phyloP scores from a whole-genome alignment of 2,113 vertebrate genomes.

The Burhinus bistriatus region DNA sequence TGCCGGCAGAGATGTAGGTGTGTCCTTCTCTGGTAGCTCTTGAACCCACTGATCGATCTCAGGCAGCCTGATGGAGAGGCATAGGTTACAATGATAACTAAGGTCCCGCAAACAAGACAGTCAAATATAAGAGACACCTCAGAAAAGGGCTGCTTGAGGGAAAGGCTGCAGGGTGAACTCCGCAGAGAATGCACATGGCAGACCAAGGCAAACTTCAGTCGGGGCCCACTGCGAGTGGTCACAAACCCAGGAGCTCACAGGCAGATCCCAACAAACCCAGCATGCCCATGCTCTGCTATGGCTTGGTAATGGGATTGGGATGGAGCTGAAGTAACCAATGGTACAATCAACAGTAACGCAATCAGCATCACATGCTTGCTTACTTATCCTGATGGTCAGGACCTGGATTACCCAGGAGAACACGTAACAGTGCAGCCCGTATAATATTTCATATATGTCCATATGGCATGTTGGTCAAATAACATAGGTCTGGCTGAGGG shows the following conservation, averaged over 20 bases:
- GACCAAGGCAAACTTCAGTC: neutral
- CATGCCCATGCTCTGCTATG: neutral
- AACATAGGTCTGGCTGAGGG: neutral
- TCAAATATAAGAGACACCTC: neutral
- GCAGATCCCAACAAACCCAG: neutral
- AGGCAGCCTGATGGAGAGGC: neutral
- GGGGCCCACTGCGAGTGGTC: accelerated
- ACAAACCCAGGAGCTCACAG: neutral
- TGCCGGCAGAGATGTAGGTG: neutral
- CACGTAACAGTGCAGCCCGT: accelerated
- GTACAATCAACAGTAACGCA: neutral
- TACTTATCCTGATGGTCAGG: neutral
- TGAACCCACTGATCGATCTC: neutral
- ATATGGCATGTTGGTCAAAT: neutral
- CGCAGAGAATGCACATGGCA: neutral
- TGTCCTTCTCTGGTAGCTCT: neutral
- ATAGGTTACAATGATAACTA: neutral
- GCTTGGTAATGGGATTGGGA: neutral
- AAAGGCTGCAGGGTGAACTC: neutral
- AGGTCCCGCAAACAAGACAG: neutral
- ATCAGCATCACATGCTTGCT: neutral
- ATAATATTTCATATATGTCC: neutral
- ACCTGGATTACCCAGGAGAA: neutral
- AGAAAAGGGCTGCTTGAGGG: neutral
- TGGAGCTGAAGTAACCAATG: neutral